These are phyloP conservation scores for Pelobates cultripes DNA, from an alignment of 2,797 vertebrate species.

Conservation along the genomic window DNA sequence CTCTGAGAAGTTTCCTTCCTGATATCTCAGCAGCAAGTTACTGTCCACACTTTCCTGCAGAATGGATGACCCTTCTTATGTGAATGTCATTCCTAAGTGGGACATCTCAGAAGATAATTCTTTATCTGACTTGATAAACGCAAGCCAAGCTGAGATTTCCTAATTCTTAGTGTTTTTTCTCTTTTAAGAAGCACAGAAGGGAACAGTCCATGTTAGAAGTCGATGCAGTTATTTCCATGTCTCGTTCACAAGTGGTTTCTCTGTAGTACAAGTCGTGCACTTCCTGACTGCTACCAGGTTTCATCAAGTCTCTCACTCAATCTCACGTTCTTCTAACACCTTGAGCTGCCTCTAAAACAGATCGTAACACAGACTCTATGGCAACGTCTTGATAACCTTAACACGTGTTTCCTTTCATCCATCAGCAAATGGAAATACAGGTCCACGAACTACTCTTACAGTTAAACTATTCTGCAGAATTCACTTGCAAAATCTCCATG, in stretches of 20 bases:
- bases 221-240: slow-evolving; percentile 71
- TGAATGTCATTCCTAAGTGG: slow-evolving; percentile 72
- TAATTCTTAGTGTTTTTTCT: slow-evolving; percentile 60
- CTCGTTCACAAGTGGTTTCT: background rate
- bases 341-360: slow-evolving; percentile 72
- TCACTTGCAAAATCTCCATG: slow-evolving; percentile 59
- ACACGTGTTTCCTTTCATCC: slow-evolving; percentile 62
- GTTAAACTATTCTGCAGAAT: slow-evolving; percentile 24
- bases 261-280: background rate
- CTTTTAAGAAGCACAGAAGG: slow-evolving; percentile 66
- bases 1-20: slow-evolving; percentile 58
- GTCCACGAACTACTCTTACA: slow-evolving; percentile 11
- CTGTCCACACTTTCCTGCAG: slow-evolving; percentile 67
- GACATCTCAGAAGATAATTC: slow-evolving; percentile 66
- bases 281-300: slow-evolving; percentile 25
- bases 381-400: slow-evolving; percentile 70
- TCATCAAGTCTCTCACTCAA: slow-evolving; percentile 24
- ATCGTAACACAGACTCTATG: slow-evolving; percentile 50
- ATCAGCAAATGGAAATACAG: slow-evolving; percentile 28
- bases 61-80: slow-evolving; percentile 67
- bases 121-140: background rate
- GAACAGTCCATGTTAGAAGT: slow-evolving; percentile 57
- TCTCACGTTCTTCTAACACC: slow-evolving; percentile 71
- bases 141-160: background rate
- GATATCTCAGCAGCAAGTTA: slow-evolving; percentile 61